Evolutionary conservation across 53 echinoderm and acorn worm genomes (phyloP), one percentile per base, ranked within the genome.

Genomic region (Hippasteria phrygiana): DNA sequence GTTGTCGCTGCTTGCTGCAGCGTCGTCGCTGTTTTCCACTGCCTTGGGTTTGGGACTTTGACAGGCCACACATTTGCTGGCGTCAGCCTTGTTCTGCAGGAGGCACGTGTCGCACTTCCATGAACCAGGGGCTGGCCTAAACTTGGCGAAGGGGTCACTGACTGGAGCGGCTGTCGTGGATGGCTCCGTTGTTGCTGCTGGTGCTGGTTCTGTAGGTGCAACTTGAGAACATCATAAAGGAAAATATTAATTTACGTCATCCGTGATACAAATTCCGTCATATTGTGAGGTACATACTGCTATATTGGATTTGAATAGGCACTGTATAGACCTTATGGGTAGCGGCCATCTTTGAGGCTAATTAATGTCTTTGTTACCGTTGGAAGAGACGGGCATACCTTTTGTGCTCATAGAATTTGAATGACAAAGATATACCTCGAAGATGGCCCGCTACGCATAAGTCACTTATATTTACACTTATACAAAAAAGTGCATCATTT

Each of bases 91-190:
- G 80, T 96, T 96, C 27, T 71, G 46, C 34, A 96, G 22, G 73
- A 91, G 47, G 66, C 95, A 96, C 12, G 76, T 54, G 38, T 85
- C 83, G 74, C 96, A 96, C 29, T 87, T 87, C 95, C 97, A 95
- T 1, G 95, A 89, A 5, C 83, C 89, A 10, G 93, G 45, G 0
- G 74, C 46, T 1, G 93, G 92, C 71, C 92, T 95, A 75, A 95
- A 92, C 66, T 93, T 92, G 26, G 93, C 92, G 12, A 87, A 76
- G 5, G 87, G 37, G 40, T 53, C 74, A 3, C 27, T 48, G 35
- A 22, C 56, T 0, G 69, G 39, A 3, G 64, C 31, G 39, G 43
- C 33, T 1, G 36, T 39, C 38, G 39, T 16, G 6, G 45, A 8
- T 34, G 5, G 20, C 7, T 55, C 12, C 20, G 45, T 39, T 5